Evolutionary conservation across 2,888 invertebrate species (phyloP).

Genomic region (Coenonympha glycerion): DNA sequence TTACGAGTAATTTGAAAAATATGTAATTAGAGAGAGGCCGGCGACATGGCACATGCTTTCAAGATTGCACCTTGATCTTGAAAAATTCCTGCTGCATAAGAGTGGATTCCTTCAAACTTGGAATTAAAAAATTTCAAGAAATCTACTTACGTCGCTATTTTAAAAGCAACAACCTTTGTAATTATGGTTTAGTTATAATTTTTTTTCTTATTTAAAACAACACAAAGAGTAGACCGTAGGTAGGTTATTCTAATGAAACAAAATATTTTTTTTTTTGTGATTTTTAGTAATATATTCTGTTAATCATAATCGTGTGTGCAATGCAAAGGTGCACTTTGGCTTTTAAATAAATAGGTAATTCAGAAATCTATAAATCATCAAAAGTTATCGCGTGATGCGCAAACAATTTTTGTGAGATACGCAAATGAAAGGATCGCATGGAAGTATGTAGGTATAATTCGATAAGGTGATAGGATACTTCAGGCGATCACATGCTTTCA

Average conservation of each 20-base stretch:
- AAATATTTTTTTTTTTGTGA: too few species aligned
- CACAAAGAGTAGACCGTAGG: too few species aligned
- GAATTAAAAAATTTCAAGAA: constrained; percentile 14
- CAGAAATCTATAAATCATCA: not conserved
- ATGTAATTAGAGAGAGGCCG: constrained; percentile 48
- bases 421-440: constrained; percentile 51
- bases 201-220: too few species aligned
- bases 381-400: constrained; percentile 23
- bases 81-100: constrained; percentile 19
- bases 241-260: too few species aligned
- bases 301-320: too few species aligned
- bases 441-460: constrained; percentile 50
- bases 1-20: constrained; percentile 34
- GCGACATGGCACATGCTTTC: constrained; percentile 47
- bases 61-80: constrained; percentile 33
- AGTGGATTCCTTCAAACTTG: constrained; percentile 11
- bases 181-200: too few species aligned
- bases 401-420: constrained; percentile 37
- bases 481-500: constrained; percentile 55
- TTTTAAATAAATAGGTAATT: constrained; percentile 3
- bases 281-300: too few species aligned
- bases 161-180: constrained; percentile 1
- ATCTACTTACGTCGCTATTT: constrained; percentile 7
- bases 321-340: too few species aligned
- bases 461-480: constrained; percentile 56